phyloP scores from a whole-genome alignment of 2,888 invertebrate genomes.

The Mactromeris polynyma region DNA sequence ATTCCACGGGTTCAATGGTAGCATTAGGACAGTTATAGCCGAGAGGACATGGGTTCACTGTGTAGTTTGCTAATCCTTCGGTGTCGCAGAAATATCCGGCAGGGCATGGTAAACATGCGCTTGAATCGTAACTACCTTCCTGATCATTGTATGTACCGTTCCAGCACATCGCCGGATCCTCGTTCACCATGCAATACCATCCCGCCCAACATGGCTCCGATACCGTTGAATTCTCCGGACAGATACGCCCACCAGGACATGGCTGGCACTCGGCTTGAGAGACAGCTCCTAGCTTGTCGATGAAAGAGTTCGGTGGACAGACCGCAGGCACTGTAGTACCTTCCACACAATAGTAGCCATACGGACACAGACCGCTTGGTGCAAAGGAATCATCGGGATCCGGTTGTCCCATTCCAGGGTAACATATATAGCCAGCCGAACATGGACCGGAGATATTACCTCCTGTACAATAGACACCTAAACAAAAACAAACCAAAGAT shows the following conservation, averaged over 20 bases:
- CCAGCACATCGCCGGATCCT: constrained; percentile 74
- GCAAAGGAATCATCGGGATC: constrained; percentile 73
- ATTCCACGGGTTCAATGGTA: constrained; percentile 78
- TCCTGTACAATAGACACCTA: constrained; percentile 85
- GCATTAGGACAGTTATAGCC: constrained; percentile 85
- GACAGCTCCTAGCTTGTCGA: constrained; percentile 82
- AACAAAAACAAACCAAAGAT: background rate
- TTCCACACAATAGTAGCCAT: constrained; percentile 84
- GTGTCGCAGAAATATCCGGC: constrained; percentile 84
- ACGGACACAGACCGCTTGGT: constrained; percentile 82
- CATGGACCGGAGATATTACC: constrained; percentile 83
- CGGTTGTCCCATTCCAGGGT: constrained; percentile 76
- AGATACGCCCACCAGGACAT: constrained; percentile 85
- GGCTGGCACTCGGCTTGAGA: constrained; percentile 80
- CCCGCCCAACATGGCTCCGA: constrained; percentile 84
- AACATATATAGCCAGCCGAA: constrained; percentile 84
- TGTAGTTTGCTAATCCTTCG: constrained; percentile 80
- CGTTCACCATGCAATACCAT: constrained; percentile 80
- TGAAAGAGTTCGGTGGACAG: constrained; percentile 81
- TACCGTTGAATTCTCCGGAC: constrained; percentile 83
- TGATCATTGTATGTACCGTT: constrained; percentile 80
- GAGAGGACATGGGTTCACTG: constrained; percentile 82
- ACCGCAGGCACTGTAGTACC: constrained; percentile 77
- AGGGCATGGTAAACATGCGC: constrained; percentile 83
- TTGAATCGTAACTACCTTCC: constrained; percentile 76